Base-by-base conservation (phyloP, 1,140 invertebrate genomes). In the Lepidurus packardi region DNA sequence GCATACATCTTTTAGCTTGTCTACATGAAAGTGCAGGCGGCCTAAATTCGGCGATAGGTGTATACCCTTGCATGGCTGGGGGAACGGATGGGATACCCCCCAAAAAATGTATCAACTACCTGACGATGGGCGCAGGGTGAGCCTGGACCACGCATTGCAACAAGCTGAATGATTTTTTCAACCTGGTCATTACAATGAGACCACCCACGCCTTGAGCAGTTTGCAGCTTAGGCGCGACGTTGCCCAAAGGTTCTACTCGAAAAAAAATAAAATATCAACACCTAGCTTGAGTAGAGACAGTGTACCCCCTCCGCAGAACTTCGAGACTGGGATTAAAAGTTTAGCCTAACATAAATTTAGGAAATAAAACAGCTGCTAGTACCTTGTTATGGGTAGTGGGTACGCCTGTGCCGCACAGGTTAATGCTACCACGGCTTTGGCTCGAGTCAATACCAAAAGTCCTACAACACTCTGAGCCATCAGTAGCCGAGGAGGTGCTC, bases 51-150 rank as follows among this genome's bases (percentile, higher is more conserved):
- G 53, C 16, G 6, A 65, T 65, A 65, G 53, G 13, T 9, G 6
- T 65, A 65, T 65, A 65, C 53, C 21, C 16, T 21, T 65, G 53
- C 53, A n/a, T 11, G 9, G 21, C 21, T 9, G 21, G 0, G 21
- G 16, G 21, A 7, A 65, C 16, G 3, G 13, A 9, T 13, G 16
- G 3, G 53, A 16, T n/a, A 7, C n/a, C n/a, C n/a, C n/a, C n/a
- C n/a, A n/a, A n/a, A n/a, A 7, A n/a, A 7, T 7, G 53, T 9
- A 65, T 65, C 10, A 25, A 78, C 75, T 45, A 77, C 80, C 34
- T 81, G 41, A 45, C 80, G 79, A 41, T 78, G 45, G 47, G 47
- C 77, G 78, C 78, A 82, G 21, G 82, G n/a, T 65, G 53, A 16
- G 53, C 53, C 13, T 65, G 53, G 9, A 65, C 53, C 21, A 65